A percentile compares a stretch with the other conserved stretches of the same genome.
Evolutionary conservation across 53 echinoderm and acorn worm genomes (phyloP).

Genomic region (Paracentrotus lividus): DNA sequence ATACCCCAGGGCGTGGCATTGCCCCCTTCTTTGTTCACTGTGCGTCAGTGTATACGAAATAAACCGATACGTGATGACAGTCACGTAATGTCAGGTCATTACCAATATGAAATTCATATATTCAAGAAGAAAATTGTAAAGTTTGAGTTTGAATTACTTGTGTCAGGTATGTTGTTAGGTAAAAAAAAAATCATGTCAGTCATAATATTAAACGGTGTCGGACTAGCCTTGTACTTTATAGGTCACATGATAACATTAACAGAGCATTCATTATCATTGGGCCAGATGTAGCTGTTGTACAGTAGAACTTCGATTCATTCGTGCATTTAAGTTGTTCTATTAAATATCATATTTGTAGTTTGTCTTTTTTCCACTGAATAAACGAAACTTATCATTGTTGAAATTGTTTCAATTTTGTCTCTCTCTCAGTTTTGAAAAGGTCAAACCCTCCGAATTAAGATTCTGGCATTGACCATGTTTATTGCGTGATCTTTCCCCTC

Average conservation of each 20-base stretch:
- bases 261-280: background rate
- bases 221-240: slow-evolving; percentile 7
- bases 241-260: slow-evolving; percentile 21
- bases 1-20: slow-evolving; percentile 44
- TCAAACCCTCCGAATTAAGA: background rate
- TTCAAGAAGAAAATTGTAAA: background rate
- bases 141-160: slow-evolving; percentile 40
- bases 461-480: background rate
- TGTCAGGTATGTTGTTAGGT: slow-evolving; percentile 37
- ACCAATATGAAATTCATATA: background rate
- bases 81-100: slow-evolving; percentile 19
- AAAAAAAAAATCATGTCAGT: background rate
- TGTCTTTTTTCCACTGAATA: background rate
- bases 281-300: background rate
- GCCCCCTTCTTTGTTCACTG: slow-evolving; percentile 16
- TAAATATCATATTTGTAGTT: background rate
- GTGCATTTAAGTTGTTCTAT: background rate
- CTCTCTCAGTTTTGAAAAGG: background rate
- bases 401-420: too few relatives aligned
- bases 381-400: background rate
- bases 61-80: background rate
- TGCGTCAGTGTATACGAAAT: background rate
- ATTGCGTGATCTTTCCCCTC: background rate
- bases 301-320: background rate
- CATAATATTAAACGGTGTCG: background rate